Percentiles rank a stretch among this genome's conserved stretches.
Evolutionary conservation across 2,888 invertebrate genomes (phyloP).

Genomic region (Catonia carolina): DNA sequence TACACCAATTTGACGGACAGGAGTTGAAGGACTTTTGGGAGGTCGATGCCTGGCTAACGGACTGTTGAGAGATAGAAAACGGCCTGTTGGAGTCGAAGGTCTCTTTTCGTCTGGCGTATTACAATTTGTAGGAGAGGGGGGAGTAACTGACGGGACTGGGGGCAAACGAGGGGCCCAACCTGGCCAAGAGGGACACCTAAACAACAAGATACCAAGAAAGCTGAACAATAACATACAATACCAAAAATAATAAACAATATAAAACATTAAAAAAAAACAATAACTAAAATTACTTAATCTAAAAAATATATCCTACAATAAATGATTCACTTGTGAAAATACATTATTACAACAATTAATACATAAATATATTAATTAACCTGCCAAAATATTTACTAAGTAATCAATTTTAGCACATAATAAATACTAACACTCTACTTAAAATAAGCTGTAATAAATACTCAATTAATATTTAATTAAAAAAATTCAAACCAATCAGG

Average conservation of each 20-base stretch:
- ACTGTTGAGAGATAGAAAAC: slow-evolving; percentile 19
- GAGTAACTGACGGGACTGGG: slow-evolving; percentile 38
- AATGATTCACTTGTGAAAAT: no score
- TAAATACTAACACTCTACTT: no score
- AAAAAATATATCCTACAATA: background rate
- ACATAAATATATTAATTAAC: no score
- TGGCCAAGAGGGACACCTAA: slow-evolving; percentile 54
- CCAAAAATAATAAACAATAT: slow-evolving; percentile 5
- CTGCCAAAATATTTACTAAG: no score
- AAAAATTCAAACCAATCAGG: no score
- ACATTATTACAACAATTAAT: no score
- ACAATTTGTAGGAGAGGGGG: slow-evolving; percentile 17
- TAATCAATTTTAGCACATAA: no score
- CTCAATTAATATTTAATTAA: no score
- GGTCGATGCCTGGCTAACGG: slow-evolving; percentile 8
- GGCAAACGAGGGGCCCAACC: slow-evolving; percentile 49
- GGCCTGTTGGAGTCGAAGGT: slow-evolving; percentile 10
- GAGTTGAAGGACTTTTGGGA: slow-evolving; percentile 20
- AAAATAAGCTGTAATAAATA: no score
- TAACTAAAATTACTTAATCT: background rate
- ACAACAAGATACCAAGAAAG: slow-evolving; percentile 19
- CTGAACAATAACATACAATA: slow-evolving; percentile 5
- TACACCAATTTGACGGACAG: slow-evolving; percentile 3
- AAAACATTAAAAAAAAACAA: slow-evolving; percentile 9
- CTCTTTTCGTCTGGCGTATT: slow-evolving; percentile 6